Base-by-base conservation (phyloP, 2,113 vertebrate species). In the Ageneiosus marmoratus region DNA sequence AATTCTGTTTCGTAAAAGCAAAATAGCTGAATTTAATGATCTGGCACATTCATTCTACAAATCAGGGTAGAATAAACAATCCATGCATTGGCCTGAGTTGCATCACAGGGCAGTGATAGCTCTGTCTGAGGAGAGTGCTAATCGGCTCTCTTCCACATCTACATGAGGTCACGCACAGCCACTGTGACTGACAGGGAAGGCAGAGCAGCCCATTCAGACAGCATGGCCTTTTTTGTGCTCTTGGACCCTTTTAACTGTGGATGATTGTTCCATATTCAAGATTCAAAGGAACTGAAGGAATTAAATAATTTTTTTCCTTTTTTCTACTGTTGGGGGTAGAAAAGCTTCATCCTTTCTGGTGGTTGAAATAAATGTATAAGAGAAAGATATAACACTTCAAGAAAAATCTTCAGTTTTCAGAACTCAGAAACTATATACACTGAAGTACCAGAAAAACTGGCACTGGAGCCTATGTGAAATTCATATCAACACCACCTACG, bases 1-100 rank as follows among this genome's bases (percentile, higher is more conserved):
- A 99, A 99, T 84, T 98, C 98, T 99, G 88, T 56, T 55, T 34
- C 24, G 50, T 76, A 24, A 76, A 76, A 55, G 55, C 8, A 37
- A 76, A 62, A 56, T 18, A 41, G 24, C 0, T 56, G 37, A 20
- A 20, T 60, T 60, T 5, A 53, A 10, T 22, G 2, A 55, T 34
- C 24, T 55, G 67, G 10, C 22, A n/a, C 5, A 7, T 24, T 46
- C 4, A 51, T 48, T 27, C 10, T 48, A 48, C 44, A 15, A 27
- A 44, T 48, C 11, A 48, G 2, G n/a, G 11, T 5, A 4, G 9
- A 69, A 41, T 3, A 41, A 41, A 41, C 34, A 12, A 11, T 5
- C 12, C 12, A 29, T 48, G 24, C 12, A 48, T 4, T 7, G 67
- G 6, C 41, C 1, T 67, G 32, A 37, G 29, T 29, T 65, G 32